These are phyloP conservation scores for Andrena dorsata DNA, from an alignment of 2,888 invertebrate genomes.

Conservation along the genomic window DNA sequence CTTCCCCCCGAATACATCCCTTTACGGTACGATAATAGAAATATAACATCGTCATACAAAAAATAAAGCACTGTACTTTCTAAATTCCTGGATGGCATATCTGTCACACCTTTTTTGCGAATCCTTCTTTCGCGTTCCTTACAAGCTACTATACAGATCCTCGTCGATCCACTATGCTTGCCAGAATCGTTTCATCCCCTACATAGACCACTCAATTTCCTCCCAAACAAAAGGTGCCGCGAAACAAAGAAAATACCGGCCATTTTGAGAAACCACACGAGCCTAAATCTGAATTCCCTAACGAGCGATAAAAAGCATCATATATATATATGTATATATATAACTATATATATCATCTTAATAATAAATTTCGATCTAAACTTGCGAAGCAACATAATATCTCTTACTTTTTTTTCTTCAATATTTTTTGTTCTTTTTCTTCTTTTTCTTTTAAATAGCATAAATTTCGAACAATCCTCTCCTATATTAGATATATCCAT, in stretches of 20 bases:
- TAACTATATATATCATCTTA: constrained; percentile 17
- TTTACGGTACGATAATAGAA: constrained; percentile 66
- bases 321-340: constrained; percentile 35
- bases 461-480: constrained; percentile 32
- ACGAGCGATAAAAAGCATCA: constrained; percentile 48
- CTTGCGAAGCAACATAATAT: constrained; percentile 42
- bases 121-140: constrained; percentile 25
- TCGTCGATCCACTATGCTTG: constrained; percentile 22
- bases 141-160: constrained; percentile 19
- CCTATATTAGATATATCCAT: constrained; percentile 29
- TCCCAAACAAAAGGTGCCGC: constrained; percentile 33
- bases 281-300: constrained; percentile 36
- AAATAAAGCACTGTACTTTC: constrained; percentile 81
- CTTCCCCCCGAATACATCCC: not conserved
- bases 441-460: constrained; percentile 36
- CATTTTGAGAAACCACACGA: constrained; percentile 47
- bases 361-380: constrained; percentile 39
- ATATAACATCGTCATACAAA: constrained; percentile 76
- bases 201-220: constrained; percentile 11
- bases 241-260: constrained; percentile 50
- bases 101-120: constrained; percentile 56
- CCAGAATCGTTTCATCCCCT: not conserved
- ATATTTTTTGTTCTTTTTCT: not conserved
- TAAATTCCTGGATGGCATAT: constrained; percentile 81
- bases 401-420: constrained; percentile 8